Percentiles rank a stretch among this genome's conserved stretches.
Conservation (phyloP, 92 coral and sea anemone genomes). For the Porites cylindrica region DNA sequence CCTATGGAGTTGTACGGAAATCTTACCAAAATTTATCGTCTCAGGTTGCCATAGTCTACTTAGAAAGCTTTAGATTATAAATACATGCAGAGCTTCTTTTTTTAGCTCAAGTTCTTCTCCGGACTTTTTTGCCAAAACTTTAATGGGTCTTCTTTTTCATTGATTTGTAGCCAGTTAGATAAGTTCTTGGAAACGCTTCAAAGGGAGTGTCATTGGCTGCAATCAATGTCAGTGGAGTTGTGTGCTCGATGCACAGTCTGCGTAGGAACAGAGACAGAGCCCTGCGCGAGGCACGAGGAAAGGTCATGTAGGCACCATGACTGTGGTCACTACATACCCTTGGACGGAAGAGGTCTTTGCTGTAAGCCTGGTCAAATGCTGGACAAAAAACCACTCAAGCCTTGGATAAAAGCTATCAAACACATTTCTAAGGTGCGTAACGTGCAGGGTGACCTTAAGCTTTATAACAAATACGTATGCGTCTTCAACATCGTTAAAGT, state of each 20-base stretch:
- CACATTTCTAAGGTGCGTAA: too few species aligned
- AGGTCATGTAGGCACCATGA: neutral
- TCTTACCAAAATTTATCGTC: too few species aligned
- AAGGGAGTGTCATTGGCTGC: neutral
- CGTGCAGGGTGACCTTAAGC: too few species aligned
- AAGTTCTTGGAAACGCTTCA: neutral
- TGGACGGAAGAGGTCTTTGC: neutral
- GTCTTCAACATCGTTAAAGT: too few species aligned
- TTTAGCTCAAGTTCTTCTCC: too few species aligned
- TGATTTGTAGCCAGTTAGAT: neutral
- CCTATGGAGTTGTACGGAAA: too few species aligned
- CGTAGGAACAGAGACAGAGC: neutral
- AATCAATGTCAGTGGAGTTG: neutral
- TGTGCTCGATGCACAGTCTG: neutral
- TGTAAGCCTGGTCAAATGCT: neutral
- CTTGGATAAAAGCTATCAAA: neutral
- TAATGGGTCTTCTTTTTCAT: too few species aligned
- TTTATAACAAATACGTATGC: too few species aligned
- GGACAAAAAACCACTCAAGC: neutral
- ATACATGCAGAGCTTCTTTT: too few species aligned
- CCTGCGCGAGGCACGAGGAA: neutral
- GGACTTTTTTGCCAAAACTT: too few species aligned
- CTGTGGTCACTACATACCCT: neutral
- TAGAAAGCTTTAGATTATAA: too few species aligned
- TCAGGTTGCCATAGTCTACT: too few species aligned